phyloP scores from a whole-genome alignment of 2,113 vertebrate genomes.

The Cacatua alba region DNA sequence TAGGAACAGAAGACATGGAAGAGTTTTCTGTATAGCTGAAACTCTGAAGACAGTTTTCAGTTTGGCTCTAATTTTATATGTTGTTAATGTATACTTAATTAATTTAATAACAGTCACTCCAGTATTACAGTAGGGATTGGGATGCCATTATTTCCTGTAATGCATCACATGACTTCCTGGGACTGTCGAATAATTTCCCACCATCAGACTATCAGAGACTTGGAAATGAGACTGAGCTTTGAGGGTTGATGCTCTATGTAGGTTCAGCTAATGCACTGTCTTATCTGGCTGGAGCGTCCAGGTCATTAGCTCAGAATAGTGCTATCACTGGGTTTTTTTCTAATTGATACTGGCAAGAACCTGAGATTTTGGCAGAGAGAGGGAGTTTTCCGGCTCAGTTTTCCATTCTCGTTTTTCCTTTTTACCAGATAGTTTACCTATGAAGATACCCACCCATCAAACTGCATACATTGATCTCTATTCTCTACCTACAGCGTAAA shows the following conservation, averaged over 20 bases:
- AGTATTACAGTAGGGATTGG: background rate
- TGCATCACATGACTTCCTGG: background rate
- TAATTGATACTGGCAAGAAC: background rate
- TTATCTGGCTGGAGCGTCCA: background rate
- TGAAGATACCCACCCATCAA: background rate
- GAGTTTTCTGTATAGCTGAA: background rate
- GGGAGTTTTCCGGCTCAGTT: background rate
- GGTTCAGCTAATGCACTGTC: background rate
- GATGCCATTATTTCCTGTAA: constrained; percentile 33
- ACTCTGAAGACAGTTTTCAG: background rate
- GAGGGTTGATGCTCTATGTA: background rate
- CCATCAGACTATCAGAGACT: background rate
- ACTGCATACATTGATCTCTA: background rate
- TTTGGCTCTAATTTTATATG: background rate
- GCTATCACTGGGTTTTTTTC: background rate
- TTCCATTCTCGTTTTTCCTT: background rate
- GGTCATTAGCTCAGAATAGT: background rate
- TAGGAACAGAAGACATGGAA: background rate
- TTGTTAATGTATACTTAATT: background rate
- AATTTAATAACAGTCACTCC: background rate
- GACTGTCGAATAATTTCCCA: background rate
- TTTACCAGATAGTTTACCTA: background rate
- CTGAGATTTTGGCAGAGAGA: background rate
- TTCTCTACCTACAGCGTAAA: background rate
- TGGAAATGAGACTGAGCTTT: constrained; percentile 6